Base-by-base conservation (phyloP, 2,888 invertebrate species). In the Orchesellides sinensis region DNA sequence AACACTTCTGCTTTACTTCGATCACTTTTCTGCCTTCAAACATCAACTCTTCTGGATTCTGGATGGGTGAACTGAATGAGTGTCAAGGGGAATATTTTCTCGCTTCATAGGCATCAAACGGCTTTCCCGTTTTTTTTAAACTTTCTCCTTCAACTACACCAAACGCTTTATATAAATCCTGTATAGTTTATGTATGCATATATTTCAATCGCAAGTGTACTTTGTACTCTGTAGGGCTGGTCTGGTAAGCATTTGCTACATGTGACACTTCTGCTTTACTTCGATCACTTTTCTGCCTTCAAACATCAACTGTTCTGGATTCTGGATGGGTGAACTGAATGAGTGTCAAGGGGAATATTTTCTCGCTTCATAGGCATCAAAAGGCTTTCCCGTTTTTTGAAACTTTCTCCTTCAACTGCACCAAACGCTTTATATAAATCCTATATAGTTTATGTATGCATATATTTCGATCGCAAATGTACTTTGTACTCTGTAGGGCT, bases 341-440 rank as follows among this genome's bases (percentile, higher is more conserved):
- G 82, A 82, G 75, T 82, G 82, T 75, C 82, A 70, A 70, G 82
- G 82, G 82, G 65, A 82, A 82, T 82, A 82, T 82, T 82, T 68
- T 78, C 78, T 78, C 69, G 68, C 79, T 63, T 79, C 79, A 70
- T 79, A 70, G 63, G 70, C 65, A 79, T 79, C 70, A 79, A 78
- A 78, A 61, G 49, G 27, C 47, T 69, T 78, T 49, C 21, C 61
- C 73, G 27, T 27, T 47, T 73, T 73, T 45, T 23, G 25, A 56
- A 73, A 23, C 59, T 63, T 73, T 73, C 40, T 73, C 49, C 54
- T 14, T 19, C 49, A n/a, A n/a, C n/a, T n/a, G n/a, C n/a, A n/a
- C n/a, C n/a, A n/a, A n/a, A n/a, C n/a, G n/a, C n/a, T n/a, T n/a
- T n/a, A n/a, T n/a, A n/a, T n/a, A n/a, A n/a, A n/a, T n/a, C n/a